phyloP scores from a whole-genome alignment of 2,113 vertebrate genomes.

The Cephalophus harveyi region DNA sequence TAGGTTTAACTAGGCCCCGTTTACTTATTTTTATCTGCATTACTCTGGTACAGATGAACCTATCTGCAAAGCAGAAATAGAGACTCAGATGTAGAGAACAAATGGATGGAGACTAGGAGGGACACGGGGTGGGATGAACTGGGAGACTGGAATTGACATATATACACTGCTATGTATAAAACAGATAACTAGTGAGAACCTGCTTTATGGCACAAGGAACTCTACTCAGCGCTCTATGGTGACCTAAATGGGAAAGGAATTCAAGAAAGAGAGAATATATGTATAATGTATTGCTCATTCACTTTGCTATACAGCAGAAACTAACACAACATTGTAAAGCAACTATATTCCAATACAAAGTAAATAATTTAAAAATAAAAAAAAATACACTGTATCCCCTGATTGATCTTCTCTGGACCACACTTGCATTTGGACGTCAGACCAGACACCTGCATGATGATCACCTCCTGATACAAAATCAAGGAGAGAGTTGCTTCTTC shows the following conservation, averaged over 20 bases:
- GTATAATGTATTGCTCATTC: neutral
- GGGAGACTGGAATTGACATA: neutral
- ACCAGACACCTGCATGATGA: neutral
- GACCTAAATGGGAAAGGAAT: neutral
- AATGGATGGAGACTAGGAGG: neutral
- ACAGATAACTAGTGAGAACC: neutral
- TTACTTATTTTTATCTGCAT: neutral
- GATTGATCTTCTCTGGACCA: neutral
- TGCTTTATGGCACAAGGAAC: neutral
- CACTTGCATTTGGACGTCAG: neutral
- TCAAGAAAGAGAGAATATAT: neutral
- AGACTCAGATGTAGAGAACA: neutral
- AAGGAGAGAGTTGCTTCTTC: neutral
- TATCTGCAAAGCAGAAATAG: neutral
- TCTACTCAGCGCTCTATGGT: rapidly evolving
- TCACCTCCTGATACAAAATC: neutral
- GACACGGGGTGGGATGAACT: rapidly evolving
- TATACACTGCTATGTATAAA: neutral
- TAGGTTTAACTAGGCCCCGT: neutral
- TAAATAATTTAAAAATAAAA: neutral
- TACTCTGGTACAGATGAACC: neutral
- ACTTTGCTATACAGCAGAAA: neutral
- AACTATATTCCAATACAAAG: neutral
- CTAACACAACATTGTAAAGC: neutral
- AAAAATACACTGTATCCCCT: neutral